phyloP scores from a whole-genome alignment of 92 coral and sea anemone genomes.

The Paramuricea clavata region DNA sequence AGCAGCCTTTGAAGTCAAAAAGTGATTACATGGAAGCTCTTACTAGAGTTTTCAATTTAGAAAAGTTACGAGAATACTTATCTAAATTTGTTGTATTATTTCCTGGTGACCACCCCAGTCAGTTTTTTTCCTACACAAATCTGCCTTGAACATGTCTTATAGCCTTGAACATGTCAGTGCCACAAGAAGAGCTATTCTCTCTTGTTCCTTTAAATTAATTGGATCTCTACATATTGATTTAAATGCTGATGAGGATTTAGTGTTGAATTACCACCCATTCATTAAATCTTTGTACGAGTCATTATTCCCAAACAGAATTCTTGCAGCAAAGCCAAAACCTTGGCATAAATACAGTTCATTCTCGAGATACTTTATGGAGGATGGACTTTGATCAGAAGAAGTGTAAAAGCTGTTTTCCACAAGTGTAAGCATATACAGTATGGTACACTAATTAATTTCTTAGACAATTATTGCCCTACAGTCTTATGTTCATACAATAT shows the following conservation, averaged over 20 bases:
- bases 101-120: conserved; percentile 71
- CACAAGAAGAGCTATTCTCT: conserved; percentile 39
- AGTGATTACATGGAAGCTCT: conserved; percentile 1
- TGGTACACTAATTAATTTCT: conserved; percentile 40
- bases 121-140: conserved; percentile 40
- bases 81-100: conserved; percentile 54
- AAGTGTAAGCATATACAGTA: conserved; percentile 63
- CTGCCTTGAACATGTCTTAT: not conserved
- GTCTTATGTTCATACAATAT: conserved; percentile 4
- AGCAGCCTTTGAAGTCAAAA: not conserved
- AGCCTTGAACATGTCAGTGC: not conserved
- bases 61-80: conserved; percentile 35
- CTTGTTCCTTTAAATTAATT: conserved; percentile 48
- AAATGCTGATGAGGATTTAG: conserved; percentile 15
- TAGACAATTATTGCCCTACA: not conserved
- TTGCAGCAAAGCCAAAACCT: conserved; percentile 66
- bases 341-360: conserved; percentile 60
- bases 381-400: conserved; percentile 50
- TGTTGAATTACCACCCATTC: conserved; percentile 40
- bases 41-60: too few relatives aligned
- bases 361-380: conserved; percentile 63
- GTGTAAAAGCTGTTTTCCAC: conserved; percentile 50
- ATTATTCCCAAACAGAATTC: conserved; percentile 45
- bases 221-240: conserved; percentile 63
- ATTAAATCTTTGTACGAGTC: conserved; percentile 46